These are phyloP conservation scores for Tenualosa ilisha DNA, from an alignment of 2,797 vertebrate genomes.

Conservation along the genomic window DNA sequence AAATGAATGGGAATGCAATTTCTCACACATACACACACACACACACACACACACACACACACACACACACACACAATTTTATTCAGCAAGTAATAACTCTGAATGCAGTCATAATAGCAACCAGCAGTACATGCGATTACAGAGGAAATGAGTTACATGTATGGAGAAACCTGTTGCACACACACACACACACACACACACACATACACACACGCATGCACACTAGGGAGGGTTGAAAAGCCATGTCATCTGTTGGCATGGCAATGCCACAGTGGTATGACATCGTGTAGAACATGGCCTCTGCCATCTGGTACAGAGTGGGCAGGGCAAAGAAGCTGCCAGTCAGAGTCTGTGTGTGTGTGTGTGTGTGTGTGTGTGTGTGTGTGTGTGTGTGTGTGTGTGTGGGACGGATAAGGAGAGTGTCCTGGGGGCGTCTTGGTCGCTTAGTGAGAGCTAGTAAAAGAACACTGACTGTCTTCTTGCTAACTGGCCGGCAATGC, in stretches of 20 bases:
- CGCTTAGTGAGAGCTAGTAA: neutral
- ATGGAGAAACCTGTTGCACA: neutral
- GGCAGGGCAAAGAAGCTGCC: neutral
- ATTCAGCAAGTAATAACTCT: too few relatives aligned
- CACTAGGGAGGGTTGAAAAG: neutral
- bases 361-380: neutral
- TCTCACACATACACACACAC: too few relatives aligned
- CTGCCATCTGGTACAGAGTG: neutral
- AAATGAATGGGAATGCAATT: too few relatives aligned
- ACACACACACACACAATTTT: too few relatives aligned
- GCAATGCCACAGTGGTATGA: neutral
- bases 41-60: too few relatives aligned
- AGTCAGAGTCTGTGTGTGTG: neutral
- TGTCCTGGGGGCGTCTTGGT: neutral
- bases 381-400: slow-evolving; percentile 1
- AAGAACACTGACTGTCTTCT: neutral
- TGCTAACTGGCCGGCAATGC: too few relatives aligned
- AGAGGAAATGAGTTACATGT: too few relatives aligned
- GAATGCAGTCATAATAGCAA: too few relatives aligned
- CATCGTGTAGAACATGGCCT: neutral
- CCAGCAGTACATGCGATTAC: too few relatives aligned
- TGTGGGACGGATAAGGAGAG: neutral
- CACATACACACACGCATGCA: neutral
- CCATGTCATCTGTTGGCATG: slow-evolving; percentile 13
- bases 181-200: neutral